Evolutionary conservation across 2,888 invertebrate species (phyloP), one percentile per base, ranked within the genome.

Genomic region (Brachypalpus laphriformis): DNA sequence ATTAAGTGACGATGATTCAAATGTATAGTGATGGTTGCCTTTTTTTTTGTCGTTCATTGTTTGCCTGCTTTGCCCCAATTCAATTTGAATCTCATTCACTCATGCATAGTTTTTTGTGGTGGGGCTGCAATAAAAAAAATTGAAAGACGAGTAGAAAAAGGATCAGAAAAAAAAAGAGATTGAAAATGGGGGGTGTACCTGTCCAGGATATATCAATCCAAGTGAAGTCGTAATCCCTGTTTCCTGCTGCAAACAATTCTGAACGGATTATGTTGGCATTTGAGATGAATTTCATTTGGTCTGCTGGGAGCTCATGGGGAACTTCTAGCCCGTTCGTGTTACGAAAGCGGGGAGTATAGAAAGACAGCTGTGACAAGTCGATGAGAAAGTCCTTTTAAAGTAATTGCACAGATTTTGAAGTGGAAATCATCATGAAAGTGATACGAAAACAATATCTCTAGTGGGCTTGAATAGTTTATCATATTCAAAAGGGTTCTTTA

Each of bases 1-100:
- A 70, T 70, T 68, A 77, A 77, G 68, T 77, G 77, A 70, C 54
- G 61, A 77, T 68, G 77, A 77, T 77, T 77, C 77, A 61, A 54
- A 77, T 54, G 34, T 61, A 31, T 40, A 54, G 59, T 42, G 68
- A 54, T 68, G 68, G 57, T 49, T 66, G 40, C 40, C 47, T 59
- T 40, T 63, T 57, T 65, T 65, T 45, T 54, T 37, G 34, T 49
- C 42, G 11, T 54, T 54, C 47, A n/a, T 47, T 57, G 57, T 68
- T 51, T 54, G 54, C 51, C 42, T 45, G 45, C 49, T 40, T 65
- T 56, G 31, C n/a, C 45, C 66, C 47, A 25, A 49, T 59, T 68
- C 76, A 59, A 70, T 77, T 68, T 70, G 45, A 77, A 70, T 68
- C 51, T 34, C 59, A 51, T 59, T 76, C 77, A 40, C 28, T 68